A percentile compares a stretch with the other conserved stretches of the same genome.
Conservation (phyloP, 37 sponge, comb jelly and placozoan genomes). For the Ianthella basta region DNA sequence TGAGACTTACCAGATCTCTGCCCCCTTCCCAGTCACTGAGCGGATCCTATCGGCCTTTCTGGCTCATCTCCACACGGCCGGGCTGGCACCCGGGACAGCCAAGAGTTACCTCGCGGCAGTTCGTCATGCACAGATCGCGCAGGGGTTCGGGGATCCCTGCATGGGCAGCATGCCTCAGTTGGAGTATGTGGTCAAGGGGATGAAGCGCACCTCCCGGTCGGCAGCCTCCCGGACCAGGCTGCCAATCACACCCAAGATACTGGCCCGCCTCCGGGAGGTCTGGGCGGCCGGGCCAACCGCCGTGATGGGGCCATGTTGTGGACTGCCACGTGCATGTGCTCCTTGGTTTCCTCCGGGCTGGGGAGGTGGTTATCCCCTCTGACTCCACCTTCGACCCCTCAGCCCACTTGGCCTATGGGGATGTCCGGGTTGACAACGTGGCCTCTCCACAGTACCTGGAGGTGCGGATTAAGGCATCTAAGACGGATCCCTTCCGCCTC, state of each 20-base stretch:
- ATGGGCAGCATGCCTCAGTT: not conserved
- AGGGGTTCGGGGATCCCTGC: too few species aligned
- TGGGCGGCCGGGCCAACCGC: not conserved
- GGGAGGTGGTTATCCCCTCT: not conserved
- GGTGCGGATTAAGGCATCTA: not conserved
- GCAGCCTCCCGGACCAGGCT: conserved; percentile 20
- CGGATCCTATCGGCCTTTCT: not conserved
- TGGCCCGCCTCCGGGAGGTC: not conserved
- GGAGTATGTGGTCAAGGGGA: not conserved
- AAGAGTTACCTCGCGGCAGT: not conserved
- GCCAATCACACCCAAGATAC: conserved; percentile 31
- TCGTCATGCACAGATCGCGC: not conserved
- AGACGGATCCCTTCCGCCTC: not conserved
- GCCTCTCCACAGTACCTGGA: not conserved
- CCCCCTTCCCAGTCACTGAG: not conserved
- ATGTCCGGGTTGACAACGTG: not conserved
- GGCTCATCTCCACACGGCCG: not conserved
- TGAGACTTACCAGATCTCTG: not conserved
- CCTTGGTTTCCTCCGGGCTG: conserved; percentile 1
- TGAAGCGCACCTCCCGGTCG: not conserved
- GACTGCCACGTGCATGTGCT: not conserved
- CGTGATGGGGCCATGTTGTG: not conserved
- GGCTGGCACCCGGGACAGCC: not conserved
- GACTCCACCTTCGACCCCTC: not conserved
- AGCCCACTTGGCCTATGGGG: not conserved